These are phyloP conservation scores for Speoplatyrhinus poulsoni DNA, from an alignment of 2,113 vertebrate species.

Conservation along the genomic window DNA sequence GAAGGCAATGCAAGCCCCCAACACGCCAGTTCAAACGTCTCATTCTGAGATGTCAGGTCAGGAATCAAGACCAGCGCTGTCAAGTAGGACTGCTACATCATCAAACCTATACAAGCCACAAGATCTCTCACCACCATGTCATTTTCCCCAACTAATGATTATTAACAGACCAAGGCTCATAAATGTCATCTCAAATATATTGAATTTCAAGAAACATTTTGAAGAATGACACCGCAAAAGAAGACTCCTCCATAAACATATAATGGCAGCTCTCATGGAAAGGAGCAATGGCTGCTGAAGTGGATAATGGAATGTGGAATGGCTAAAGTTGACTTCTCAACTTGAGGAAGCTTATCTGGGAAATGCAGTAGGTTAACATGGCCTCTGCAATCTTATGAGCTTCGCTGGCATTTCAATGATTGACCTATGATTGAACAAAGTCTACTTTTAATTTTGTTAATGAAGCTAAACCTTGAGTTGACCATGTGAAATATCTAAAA, in stretches of 20 bases:
- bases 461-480: no score
- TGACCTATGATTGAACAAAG: no score
- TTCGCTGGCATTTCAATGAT: no score
- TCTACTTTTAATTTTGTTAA: no score
- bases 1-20: no score
- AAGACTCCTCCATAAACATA: background rate
- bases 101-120: background rate
- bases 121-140: background rate
- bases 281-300: background rate
- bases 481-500: background rate
- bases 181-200: no score
- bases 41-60: background rate
- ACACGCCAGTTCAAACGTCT: no score
- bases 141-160: background rate
- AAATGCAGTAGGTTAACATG: conserved; percentile 6
- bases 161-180: background rate
- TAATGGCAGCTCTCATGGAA: background rate
- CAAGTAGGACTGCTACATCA: background rate
- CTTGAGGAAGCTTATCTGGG: background rate
- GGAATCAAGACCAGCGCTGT: background rate
- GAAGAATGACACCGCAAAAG: background rate
- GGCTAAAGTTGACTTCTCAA: background rate
- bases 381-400: background rate
- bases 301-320: background rate
- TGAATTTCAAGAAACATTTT: no score